Percentiles rank a stretch among this genome's conserved stretches.
phyloP scores from a whole-genome alignment of 2,888 invertebrate species.

The Rhyacophila evoluta region DNA sequence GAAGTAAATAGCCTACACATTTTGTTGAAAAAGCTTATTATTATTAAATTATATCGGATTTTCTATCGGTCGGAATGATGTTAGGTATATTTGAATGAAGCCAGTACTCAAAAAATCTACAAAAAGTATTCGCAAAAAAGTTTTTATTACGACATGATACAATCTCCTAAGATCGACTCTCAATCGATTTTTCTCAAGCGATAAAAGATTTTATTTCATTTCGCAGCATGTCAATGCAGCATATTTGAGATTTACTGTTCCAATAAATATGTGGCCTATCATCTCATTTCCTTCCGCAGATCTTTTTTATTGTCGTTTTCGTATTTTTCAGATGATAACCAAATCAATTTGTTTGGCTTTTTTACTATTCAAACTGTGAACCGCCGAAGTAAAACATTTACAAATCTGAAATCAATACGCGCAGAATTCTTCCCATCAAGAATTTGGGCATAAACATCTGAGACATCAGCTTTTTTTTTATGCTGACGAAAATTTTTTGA shows the following conservation, averaged over 20 bases:
- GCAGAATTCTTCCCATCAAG: not conserved
- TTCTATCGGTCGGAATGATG: no score
- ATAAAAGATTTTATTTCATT: not conserved
- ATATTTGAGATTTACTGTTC: not conserved
- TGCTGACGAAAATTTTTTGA: not conserved
- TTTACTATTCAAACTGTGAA: constrained; percentile 11
- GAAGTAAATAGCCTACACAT: no score
- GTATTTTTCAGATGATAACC: constrained; percentile 3
- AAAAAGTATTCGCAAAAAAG: no score
- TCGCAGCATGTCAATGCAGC: not conserved
- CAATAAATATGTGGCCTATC: constrained; percentile 10
- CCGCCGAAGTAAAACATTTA: not conserved
- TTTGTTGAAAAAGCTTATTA: no score
- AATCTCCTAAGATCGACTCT: not conserved
- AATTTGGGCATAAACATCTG: not conserved
- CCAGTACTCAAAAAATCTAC: no score
- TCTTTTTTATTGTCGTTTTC: constrained; percentile 4
- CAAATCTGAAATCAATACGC: constrained; percentile 7
- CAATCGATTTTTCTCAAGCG: not conserved
- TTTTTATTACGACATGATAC: no score
- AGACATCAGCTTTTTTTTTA: not conserved
- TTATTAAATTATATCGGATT: no score
- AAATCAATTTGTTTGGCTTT: constrained; percentile 5
- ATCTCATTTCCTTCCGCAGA: not conserved
- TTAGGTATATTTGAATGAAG: no score